Base-by-base conservation (phyloP, 2,113 vertebrate genomes). In the Pogona vitticeps region DNA sequence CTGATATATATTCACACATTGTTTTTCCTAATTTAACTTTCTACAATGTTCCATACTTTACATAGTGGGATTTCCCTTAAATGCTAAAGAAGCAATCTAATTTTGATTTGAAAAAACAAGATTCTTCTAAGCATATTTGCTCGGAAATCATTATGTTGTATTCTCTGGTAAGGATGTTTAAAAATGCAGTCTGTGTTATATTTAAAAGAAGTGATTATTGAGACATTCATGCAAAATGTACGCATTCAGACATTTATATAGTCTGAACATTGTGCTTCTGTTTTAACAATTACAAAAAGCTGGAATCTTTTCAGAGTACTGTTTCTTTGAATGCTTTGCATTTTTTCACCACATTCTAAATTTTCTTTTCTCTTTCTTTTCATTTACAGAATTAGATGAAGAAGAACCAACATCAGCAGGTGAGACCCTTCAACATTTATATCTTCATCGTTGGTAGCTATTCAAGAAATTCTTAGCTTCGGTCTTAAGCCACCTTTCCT, bases 371-470 rank as follows among this genome's bases (percentile, higher is more conserved):
- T 33, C 80, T 63, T 36, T 59, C 75, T 33, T 63, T 77, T 3
- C 81, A 82, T 91, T 80, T 36, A 83, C 33, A 95, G 95, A 91
- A 67, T 93, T 94, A 68, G 36, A 94, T 86, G 96, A 96, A 94
- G 96, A 96, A 89, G 94, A 95, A 10, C 91, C 96, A 88, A 96
- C 95, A 56, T 91, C 94, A 85, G 77, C 94, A 96, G 95, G 96
- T 97, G 95, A 15, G 40, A 85, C 52, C 71, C 83, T 92, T 70
- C 46, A 61, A 7, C 0, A 14, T 87, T 86, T 83, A 31, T 17
- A 63, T 73, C 42, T 80, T 52, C 42, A 38, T 14, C 52, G 61
- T 58, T 59, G 6, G 18, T 70, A n/a, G 36, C 17, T 0, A 23
- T 42, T 76, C 28, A 36, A 20, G 4, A 68, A n/a, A 2, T 80